These are phyloP conservation scores for Tetragonisca angustula DNA, from an alignment of 2,888 invertebrate species.

Conservation along the genomic window DNA sequence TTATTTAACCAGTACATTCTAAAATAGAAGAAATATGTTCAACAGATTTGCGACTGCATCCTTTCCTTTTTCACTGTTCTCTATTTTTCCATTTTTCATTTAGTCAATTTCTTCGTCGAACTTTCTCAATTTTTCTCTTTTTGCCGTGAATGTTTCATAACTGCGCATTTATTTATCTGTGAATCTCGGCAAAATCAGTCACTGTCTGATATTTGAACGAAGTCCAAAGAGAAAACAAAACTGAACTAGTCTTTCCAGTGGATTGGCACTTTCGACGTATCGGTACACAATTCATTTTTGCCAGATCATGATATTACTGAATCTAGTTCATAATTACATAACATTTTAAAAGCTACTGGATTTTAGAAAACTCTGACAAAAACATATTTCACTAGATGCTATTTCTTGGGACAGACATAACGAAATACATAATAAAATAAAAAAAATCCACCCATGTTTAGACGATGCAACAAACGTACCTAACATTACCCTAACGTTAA, in stretches of 20 bases:
- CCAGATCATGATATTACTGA: too few species aligned
- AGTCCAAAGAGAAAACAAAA: conserved; percentile 22
- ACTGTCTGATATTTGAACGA: not conserved
- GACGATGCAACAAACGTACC: too few species aligned
- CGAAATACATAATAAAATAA: too few species aligned
- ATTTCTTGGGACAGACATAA: too few species aligned
- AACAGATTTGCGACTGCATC: not conserved
- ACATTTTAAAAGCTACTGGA: too few species aligned
- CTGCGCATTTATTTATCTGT: not conserved
- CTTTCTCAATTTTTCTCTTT: not conserved
- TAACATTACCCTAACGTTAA: too few species aligned
- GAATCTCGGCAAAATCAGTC: not conserved
- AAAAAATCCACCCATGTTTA: too few species aligned
- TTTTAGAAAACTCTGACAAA: too few species aligned
- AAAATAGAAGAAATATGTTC: not conserved
- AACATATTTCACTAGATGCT: too few species aligned
- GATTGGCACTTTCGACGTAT: not conserved
- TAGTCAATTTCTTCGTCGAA: not conserved
- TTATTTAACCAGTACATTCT: not conserved
- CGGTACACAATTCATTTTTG: not conserved
- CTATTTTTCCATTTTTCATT: not conserved
- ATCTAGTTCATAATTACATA: not conserved
- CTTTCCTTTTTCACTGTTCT: not conserved
- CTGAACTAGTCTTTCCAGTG: not conserved
- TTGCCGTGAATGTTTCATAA: not conserved